Conservation (phyloP, 2,888 invertebrate species). For the Callyntrura guangdongensis region DNA sequence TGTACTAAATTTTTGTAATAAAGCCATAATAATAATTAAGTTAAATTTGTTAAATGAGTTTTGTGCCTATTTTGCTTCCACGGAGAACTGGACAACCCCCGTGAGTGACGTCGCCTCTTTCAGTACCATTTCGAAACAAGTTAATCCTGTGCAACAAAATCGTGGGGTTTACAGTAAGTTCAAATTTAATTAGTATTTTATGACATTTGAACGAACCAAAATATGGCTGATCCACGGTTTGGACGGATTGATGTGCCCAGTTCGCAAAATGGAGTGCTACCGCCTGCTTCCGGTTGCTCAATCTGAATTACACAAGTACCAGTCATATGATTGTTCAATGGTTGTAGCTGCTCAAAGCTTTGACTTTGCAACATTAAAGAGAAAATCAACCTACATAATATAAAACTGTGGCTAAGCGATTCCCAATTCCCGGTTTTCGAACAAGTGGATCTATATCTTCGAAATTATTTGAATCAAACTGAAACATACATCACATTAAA, state of each 20-base stretch:
- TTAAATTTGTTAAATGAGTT: too few species aligned
- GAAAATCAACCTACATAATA: background rate
- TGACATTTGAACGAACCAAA: background rate
- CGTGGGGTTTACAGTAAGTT: background rate
- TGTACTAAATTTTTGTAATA: background rate
- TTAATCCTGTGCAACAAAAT: background rate
- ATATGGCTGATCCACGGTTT: background rate
- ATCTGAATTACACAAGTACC: background rate
- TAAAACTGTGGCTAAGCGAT: conserved; percentile 17
- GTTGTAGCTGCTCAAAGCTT: too few species aligned
- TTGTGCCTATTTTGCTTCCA: conserved; percentile 13
- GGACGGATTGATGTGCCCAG: background rate
- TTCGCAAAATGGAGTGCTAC: conserved; percentile 22
- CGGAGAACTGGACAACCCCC: conserved; percentile 23
- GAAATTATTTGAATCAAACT: background rate
- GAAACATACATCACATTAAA: background rate
- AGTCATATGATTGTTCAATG: too few species aligned
- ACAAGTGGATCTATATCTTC: background rate
- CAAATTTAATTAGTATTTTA: background rate
- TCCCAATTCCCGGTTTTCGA: conserved; percentile 9
- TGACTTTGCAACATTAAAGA: background rate
- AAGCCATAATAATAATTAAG: background rate
- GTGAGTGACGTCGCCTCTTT: background rate
- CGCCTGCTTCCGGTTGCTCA: conserved; percentile 14
- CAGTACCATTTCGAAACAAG: conserved; percentile 8